Percentiles rank a stretch among this genome's conserved stretches.
Conservation (phyloP, 2,888 invertebrate genomes). For the Anthophora plumipes region DNA sequence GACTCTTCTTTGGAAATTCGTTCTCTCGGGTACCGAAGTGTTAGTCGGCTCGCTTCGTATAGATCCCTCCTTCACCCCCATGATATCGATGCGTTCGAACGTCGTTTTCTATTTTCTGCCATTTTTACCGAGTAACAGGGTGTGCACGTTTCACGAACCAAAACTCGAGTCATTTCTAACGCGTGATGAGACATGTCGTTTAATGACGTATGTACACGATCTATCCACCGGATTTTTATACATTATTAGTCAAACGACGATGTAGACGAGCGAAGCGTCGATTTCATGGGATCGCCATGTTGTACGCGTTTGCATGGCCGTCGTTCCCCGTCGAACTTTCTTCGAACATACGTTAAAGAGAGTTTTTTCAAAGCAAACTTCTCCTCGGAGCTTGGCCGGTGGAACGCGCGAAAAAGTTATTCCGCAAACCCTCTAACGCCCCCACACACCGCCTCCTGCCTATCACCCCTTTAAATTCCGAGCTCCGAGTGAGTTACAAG, state of each 20-base stretch:
- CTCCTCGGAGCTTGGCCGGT: background rate
- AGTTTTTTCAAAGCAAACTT: background rate
- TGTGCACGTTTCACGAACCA: conserved; percentile 40
- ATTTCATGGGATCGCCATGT: too few species aligned
- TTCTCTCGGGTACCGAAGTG: too few species aligned
- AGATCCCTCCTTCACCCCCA: too few species aligned
- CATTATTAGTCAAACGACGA: background rate
- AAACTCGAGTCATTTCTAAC: background rate
- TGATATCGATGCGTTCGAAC: conserved; percentile 17
- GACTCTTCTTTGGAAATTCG: conserved; percentile 64
- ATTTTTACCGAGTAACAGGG: conserved; percentile 42
- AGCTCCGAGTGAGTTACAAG: conserved; percentile 25
- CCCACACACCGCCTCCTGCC: too few species aligned
- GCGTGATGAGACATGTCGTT: too few species aligned
- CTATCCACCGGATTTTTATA: background rate
- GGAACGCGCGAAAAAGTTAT: conserved; percentile 37
- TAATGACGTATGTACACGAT: too few species aligned
- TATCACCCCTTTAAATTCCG: conserved; percentile 12
- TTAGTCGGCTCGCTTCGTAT: background rate
- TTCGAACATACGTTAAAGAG: background rate
- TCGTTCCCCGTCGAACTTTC: background rate
- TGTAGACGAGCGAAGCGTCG: too few species aligned
- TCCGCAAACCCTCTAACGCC: conserved; percentile 3
- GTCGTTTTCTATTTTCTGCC: conserved; percentile 34
- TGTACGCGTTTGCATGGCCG: background rate